Percentiles rank a stretch among this genome's conserved stretches.
Evolutionary conservation across 1,140 invertebrate species (phyloP).

Genomic region (Trypoxylus dichotomus): DNA sequence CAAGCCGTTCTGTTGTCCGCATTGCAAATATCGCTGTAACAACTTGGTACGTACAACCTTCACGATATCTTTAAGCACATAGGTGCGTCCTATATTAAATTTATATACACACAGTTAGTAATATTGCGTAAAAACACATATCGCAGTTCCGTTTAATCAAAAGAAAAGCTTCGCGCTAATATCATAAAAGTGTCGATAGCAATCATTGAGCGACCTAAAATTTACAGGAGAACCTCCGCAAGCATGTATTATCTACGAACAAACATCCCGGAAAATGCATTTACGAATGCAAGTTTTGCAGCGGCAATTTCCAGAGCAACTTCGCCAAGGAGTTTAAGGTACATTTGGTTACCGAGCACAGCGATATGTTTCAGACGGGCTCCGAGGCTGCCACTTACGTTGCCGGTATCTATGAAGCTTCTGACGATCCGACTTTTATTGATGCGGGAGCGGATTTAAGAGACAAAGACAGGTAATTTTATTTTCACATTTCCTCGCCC

Average conservation of each 20-base stretch:
- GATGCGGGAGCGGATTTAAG: neutral
- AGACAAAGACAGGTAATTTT: slow-evolving; percentile 6
- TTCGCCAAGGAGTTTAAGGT: slow-evolving; percentile 66
- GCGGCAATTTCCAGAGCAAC: slow-evolving; percentile 61
- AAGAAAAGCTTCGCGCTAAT: neutral
- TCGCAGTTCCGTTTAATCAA: neutral
- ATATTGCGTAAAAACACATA: neutral
- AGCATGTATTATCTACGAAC: slow-evolving; percentile 79
- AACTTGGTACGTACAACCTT: slow-evolving; percentile 64
- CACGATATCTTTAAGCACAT: neutral
- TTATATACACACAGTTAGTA: too few relatives aligned
- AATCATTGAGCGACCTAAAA: neutral
- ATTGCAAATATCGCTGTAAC: slow-evolving; percentile 78
- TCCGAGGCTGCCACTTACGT: slow-evolving; percentile 55
- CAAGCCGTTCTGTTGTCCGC: slow-evolving; percentile 84
- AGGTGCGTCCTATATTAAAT: too few relatives aligned
- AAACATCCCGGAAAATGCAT: slow-evolving; percentile 75
- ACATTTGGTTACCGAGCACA: slow-evolving; percentile 65
- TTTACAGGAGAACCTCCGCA: slow-evolving; percentile 80
- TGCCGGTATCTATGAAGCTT: slow-evolving; percentile 54
- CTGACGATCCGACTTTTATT: slow-evolving; percentile 43
- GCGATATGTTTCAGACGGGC: slow-evolving; percentile 55
- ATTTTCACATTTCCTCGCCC: neutral
- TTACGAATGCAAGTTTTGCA: slow-evolving; percentile 73
- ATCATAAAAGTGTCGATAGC: neutral